A percentile compares a stretch with the other conserved stretches of the same genome.
These are phyloP conservation scores for Oncorhynchus masou DNA, from an alignment of 2,113 vertebrate genomes.

Conservation along the genomic window DNA sequence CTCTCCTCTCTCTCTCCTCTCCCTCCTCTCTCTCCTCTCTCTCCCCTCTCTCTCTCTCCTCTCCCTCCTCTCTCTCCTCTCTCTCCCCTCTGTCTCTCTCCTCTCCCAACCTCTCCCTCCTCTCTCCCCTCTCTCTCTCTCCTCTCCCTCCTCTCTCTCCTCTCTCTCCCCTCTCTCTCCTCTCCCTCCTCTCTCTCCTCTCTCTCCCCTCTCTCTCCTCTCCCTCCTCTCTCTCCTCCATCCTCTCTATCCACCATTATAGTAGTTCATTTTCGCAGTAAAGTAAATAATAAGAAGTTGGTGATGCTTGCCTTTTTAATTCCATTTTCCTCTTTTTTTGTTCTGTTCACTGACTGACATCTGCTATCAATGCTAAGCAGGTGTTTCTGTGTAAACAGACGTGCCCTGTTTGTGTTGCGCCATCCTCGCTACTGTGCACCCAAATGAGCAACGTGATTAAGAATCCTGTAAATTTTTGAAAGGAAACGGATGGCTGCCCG, in stretches of 20 bases:
- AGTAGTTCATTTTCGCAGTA: slow-evolving; percentile 73
- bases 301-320: slow-evolving; percentile 82
- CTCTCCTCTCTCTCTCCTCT: slow-evolving; percentile 35
- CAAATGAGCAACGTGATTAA: slow-evolving; percentile 99
- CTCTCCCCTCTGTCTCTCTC: too few relatives aligned
- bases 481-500: slow-evolving; percentile 99
- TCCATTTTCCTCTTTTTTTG: slow-evolving; percentile 75
- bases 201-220: slow-evolving; percentile 10
- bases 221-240: slow-evolving; percentile 5
- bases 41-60: too few relatives aligned
- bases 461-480: slow-evolving; percentile 99
- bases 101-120: too few relatives aligned
- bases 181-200: too few relatives aligned
- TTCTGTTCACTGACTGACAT: slow-evolving; percentile 97
- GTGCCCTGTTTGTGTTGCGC: slow-evolving; percentile 97
- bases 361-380: slow-evolving; percentile 99
- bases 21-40: background rate
- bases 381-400: slow-evolving; percentile 98
- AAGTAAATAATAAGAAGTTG: slow-evolving; percentile 79
- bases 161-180: too few relatives aligned
- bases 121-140: slow-evolving; percentile 28
- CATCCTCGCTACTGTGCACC: slow-evolving; percentile 90
- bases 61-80: too few relatives aligned
- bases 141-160: background rate
- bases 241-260: slow-evolving; percentile 27